Conservation (phyloP, 2,113 vertebrate genomes). For the Theristicus caerulescens region DNA sequence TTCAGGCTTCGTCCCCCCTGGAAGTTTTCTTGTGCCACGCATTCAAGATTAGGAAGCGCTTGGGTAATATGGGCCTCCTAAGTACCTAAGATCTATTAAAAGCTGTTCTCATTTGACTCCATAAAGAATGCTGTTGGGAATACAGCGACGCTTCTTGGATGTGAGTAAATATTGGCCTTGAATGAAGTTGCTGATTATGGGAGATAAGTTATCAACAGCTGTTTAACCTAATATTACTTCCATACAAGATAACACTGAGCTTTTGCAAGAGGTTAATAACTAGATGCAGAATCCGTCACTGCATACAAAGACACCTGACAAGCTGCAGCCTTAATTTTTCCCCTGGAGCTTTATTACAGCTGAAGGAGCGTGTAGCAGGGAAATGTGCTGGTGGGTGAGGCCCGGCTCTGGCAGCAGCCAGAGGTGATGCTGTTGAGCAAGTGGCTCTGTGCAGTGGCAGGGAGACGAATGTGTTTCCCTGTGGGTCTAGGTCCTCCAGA, state of each 20-base stretch:
- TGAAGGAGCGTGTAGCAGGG: background rate
- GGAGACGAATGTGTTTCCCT: background rate
- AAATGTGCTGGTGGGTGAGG: background rate
- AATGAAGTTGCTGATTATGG: background rate
- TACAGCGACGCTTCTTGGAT: background rate
- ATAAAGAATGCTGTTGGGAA: background rate
- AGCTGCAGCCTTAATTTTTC: background rate
- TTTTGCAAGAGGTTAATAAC: constrained; percentile 16
- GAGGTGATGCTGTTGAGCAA: background rate
- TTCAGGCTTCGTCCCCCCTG: background rate
- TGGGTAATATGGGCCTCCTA: background rate
- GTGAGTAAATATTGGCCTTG: constrained; percentile 8
- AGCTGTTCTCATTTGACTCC: background rate
- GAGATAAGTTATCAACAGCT: constrained; percentile 55
- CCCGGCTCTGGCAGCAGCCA: background rate
- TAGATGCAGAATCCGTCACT: constrained; percentile 4
- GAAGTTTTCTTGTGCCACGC: background rate
- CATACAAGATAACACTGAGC: background rate
- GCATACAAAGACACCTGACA: background rate
- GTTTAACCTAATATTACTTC: constrained; percentile 49
- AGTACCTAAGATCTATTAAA: background rate
- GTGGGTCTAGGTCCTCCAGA: background rate
- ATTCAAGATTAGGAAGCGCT: background rate
- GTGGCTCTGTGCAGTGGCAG: background rate
- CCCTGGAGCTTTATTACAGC: background rate